These are phyloP conservation scores for Herpetotheres cachinnans DNA, from an alignment of 2,113 vertebrate genomes.

Conservation along the genomic window DNA sequence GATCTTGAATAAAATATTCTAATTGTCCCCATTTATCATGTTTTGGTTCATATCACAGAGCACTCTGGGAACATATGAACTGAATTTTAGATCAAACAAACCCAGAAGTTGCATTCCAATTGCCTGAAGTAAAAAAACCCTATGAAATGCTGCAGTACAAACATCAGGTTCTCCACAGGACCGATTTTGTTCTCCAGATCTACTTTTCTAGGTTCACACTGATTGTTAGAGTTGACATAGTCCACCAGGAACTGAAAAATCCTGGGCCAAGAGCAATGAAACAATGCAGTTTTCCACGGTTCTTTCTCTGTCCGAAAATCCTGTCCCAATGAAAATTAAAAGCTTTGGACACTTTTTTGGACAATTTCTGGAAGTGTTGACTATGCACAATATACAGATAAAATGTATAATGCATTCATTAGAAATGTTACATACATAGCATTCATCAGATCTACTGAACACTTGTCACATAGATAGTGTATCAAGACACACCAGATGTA, in stretches of 20 bases:
- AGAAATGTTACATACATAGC: neutral
- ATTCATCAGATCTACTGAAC: neutral
- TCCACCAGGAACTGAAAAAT: neutral
- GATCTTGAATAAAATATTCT: neutral
- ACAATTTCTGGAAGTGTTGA: neutral
- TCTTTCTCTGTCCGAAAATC: neutral
- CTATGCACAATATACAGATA: neutral
- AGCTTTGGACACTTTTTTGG: accelerated
- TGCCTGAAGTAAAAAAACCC: neutral
- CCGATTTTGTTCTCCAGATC: neutral
- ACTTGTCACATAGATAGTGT: neutral
- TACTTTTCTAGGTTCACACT: neutral
- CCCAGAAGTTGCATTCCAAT: neutral
- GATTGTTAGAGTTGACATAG: neutral
- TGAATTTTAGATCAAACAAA: neutral
- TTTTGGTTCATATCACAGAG: neutral
- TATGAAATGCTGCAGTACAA: neutral
- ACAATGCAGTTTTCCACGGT: neutral
- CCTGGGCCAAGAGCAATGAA: neutral
- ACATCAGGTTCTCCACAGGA: neutral
- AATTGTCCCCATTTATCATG: neutral
- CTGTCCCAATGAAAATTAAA: neutral
- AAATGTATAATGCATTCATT: neutral
- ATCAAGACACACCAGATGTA: neutral
- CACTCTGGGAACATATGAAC: neutral